phyloP scores from a whole-genome alignment of 2,113 vertebrate genomes.

The Tretioscincus oriximinensis region DNA sequence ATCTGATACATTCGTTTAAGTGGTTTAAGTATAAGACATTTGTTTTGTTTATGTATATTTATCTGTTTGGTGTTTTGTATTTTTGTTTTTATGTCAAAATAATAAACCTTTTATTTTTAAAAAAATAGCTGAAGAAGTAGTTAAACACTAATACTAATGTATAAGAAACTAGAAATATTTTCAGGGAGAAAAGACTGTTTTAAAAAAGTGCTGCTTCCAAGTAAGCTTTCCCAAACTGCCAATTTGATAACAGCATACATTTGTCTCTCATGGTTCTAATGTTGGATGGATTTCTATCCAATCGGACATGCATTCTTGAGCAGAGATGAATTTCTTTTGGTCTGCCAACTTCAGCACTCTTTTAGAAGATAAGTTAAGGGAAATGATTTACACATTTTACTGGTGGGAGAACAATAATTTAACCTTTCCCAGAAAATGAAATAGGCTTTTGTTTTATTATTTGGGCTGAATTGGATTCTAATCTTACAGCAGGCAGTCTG shows the following conservation, averaged over 20 bases:
- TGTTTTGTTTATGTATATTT: too few species aligned
- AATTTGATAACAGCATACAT: neutral
- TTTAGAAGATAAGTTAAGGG: slow-evolving; percentile 21
- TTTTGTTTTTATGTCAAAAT: too few species aligned
- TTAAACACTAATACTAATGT: neutral
- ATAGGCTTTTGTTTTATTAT: neutral
- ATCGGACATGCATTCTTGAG: slow-evolving; percentile 34
- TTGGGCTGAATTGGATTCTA: neutral
- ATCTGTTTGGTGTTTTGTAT: too few species aligned
- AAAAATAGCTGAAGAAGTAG: too few species aligned
- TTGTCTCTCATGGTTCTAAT: slow-evolving; percentile 1
- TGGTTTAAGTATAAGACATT: too few species aligned
- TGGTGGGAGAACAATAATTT: slow-evolving; percentile 10
- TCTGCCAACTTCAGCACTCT: slow-evolving; percentile 22
- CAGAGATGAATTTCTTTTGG: slow-evolving; percentile 10
- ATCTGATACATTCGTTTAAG: too few species aligned
- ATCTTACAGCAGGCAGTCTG: neutral
- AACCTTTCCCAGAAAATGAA: slow-evolving; percentile 24
- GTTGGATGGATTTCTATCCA: slow-evolving; percentile 11
- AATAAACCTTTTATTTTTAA: too few species aligned
- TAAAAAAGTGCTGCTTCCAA: slow-evolving; percentile 12
- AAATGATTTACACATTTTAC: slow-evolving; percentile 16
- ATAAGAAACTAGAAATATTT: slow-evolving; percentile 3
- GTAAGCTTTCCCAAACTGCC: neutral
- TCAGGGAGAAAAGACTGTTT: neutral